Conservation (phyloP, 2,113 vertebrate genomes). For the Nansenia antarctica region DNA sequence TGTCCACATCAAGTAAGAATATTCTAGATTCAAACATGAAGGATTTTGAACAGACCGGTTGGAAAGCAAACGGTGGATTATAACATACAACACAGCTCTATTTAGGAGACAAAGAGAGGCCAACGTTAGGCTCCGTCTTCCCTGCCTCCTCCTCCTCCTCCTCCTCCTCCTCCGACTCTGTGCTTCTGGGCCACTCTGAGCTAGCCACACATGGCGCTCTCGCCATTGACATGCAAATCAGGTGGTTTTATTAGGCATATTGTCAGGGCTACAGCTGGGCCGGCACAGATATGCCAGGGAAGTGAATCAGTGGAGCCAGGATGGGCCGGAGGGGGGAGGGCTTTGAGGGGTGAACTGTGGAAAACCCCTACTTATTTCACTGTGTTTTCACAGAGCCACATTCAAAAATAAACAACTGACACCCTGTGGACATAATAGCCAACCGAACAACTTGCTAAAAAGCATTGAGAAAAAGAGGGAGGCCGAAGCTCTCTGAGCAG, state of each 20-base stretch:
- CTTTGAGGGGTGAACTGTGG: conserved; percentile 36
- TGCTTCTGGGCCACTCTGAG: conserved; percentile 59
- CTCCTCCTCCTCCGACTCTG: too few relatives aligned
- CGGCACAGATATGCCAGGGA: conserved; percentile 73
- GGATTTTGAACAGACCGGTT: too few relatives aligned
- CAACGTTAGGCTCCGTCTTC: conserved; percentile 51
- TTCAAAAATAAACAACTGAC: conserved; percentile 34
- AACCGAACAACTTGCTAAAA: too few relatives aligned
- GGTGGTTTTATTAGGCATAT: conserved; percentile 75
- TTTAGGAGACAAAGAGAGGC: conserved; percentile 60
- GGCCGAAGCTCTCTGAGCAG: background rate
- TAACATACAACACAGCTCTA: too few relatives aligned
- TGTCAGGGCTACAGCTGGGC: conserved; percentile 80
- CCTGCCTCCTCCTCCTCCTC: conserved; percentile 52
- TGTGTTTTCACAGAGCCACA: conserved; percentile 35
- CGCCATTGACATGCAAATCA: conserved; percentile 78
- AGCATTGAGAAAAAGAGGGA: too few relatives aligned
- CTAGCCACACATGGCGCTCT: conserved; percentile 73
- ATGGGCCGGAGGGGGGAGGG: conserved; percentile 49
- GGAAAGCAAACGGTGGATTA: too few relatives aligned
- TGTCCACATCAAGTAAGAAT: too few relatives aligned
- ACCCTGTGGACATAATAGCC: conserved; percentile 15
- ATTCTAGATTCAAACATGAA: too few relatives aligned
- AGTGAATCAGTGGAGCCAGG: conserved; percentile 65
- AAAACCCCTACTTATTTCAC: conserved; percentile 39